These are phyloP conservation scores for Aspidapion aeneum DNA, from an alignment of 2,888 invertebrate genomes.

Conservation along the genomic window DNA sequence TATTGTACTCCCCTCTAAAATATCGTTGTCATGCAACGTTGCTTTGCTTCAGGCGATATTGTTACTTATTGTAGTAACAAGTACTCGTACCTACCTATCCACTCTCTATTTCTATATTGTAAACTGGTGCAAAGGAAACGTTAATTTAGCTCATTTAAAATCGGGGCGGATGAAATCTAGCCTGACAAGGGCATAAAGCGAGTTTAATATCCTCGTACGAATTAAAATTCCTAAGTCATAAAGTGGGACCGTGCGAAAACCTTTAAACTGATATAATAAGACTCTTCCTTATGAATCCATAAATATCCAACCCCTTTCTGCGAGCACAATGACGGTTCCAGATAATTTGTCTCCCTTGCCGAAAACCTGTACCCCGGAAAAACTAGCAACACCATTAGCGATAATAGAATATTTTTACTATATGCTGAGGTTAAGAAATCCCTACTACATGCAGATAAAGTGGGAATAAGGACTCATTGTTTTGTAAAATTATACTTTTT, in stretches of 20 bases:
- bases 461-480: no score
- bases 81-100: no score
- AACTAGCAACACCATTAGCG: neutral
- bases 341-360: neutral
- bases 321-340: neutral
- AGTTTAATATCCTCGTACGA: constrained; percentile 1
- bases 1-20: no score
- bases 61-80: no score
- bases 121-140: no score
- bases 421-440: no score
- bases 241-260: neutral
- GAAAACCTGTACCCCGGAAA: neutral
- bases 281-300: constrained; percentile 5
- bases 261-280: constrained; percentile 4
- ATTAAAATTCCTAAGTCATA: constrained; percentile 2
- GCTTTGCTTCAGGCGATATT: no score
- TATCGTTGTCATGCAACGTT: no score
- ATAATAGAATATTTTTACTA: no score
- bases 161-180: neutral
- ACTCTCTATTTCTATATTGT: no score
- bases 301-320: neutral
- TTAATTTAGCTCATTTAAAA: neutral
- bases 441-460: no score
- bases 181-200: neutral
- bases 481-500: no score